phyloP scores from a whole-genome alignment of 2,113 vertebrate genomes.

The Desmodus rotundus region DNA sequence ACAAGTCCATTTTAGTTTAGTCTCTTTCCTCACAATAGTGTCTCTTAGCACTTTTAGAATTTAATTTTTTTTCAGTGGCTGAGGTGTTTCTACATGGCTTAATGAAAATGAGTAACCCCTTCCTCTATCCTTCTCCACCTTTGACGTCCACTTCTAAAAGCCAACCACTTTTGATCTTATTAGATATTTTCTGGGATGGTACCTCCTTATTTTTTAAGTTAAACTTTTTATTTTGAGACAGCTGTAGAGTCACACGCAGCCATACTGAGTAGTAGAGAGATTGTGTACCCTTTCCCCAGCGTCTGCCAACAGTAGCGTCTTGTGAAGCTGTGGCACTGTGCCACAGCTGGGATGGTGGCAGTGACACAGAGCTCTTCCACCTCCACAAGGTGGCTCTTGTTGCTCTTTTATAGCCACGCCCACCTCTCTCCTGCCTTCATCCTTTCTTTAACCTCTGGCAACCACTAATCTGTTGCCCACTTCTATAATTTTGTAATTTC shows the following conservation, averaged over 20 bases:
- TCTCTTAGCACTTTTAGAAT: not conserved
- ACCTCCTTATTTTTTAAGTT: not conserved
- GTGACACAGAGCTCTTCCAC: no score
- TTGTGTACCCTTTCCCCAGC: not conserved
- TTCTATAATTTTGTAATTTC: no score
- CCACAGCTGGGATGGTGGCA: not conserved
- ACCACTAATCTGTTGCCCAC: no score
- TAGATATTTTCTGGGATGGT: not conserved
- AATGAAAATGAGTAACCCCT: not conserved
- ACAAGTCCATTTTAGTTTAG: not conserved
- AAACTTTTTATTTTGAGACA: not conserved
- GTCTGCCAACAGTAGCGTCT: not conserved
- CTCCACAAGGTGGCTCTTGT: no score
- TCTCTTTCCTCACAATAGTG: not conserved
- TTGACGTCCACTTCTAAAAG: not conserved
- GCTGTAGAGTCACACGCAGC: not conserved
- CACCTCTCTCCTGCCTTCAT: no score
- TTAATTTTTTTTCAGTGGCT: not conserved
- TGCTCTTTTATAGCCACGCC: no score
- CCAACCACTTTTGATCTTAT: not conserved
- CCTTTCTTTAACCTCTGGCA: no score
- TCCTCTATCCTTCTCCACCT: not conserved
- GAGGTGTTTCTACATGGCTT: not conserved
- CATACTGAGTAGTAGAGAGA: not conserved
- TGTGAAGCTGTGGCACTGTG: not conserved